These are phyloP conservation scores for Troides aeacus DNA, from an alignment of 2,888 invertebrate species.

Conservation along the genomic window DNA sequence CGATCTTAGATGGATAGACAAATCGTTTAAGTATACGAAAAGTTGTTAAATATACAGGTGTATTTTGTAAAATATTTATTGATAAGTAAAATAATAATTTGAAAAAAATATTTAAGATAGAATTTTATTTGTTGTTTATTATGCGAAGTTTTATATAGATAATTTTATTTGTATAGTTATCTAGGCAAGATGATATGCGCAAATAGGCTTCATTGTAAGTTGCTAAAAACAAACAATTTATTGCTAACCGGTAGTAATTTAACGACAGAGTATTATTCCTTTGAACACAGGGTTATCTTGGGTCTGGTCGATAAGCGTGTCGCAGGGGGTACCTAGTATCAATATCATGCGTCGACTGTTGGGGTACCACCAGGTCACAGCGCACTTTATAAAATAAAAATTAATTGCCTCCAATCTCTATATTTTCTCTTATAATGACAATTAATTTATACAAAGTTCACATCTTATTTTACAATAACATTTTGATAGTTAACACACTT, in stretches of 20 bases:
- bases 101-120: too few relatives aligned
- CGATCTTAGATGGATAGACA: too few relatives aligned
- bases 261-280: constrained; percentile 21
- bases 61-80: too few relatives aligned
- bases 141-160: neutral
- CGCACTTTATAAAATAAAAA: constrained; percentile 9
- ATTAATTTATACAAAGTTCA: neutral
- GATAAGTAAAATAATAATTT: too few relatives aligned
- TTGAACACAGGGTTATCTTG: constrained; percentile 19
- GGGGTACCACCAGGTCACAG: constrained; percentile 7
- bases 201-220: neutral
- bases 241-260: constrained; percentile 25
- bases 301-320: constrained; percentile 19
- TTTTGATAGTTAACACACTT: neutral
- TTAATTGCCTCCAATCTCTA: neutral
- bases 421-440: neutral
- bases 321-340: constrained; percentile 28
- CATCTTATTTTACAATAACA: neutral
- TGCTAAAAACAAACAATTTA: constrained; percentile 10
- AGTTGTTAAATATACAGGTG: too few relatives aligned
- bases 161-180: neutral
- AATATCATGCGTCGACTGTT: constrained; percentile 20
- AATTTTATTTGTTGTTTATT: neutral
- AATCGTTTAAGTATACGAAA: too few relatives aligned
- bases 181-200: neutral